Evolutionary conservation across 2,888 invertebrate species (phyloP).

Genomic region (Cephalotes varians): DNA sequence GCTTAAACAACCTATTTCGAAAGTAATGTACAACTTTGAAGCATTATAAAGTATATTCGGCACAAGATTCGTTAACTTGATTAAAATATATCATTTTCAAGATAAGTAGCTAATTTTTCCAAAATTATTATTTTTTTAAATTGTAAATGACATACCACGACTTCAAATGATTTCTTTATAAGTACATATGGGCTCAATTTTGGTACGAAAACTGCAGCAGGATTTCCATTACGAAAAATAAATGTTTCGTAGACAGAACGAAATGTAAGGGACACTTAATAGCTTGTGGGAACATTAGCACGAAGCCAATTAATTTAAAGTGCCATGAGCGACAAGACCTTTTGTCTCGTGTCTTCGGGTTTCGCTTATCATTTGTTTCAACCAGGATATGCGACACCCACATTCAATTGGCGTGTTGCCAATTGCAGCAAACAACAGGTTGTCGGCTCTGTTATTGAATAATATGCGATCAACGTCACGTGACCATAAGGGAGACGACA

Average conservation of each 20-base stretch:
- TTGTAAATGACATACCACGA: background rate
- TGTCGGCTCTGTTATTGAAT: conserved; percentile 75
- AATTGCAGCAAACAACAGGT: conserved; percentile 78
- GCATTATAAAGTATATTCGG: no score
- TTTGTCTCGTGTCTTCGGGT: conserved; percentile 65
- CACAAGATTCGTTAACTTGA: background rate
- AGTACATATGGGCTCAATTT: background rate
- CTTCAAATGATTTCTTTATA: background rate
- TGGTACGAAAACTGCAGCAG: background rate
- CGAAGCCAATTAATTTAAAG: conserved; percentile 57
- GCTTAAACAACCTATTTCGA: background rate
- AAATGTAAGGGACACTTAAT: conserved; percentile 23
- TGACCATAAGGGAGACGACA: conserved; percentile 70
- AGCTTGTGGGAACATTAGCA: conserved; percentile 26
- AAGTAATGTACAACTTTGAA: background rate
- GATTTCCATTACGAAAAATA: background rate
- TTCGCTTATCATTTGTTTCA: conserved; percentile 71
- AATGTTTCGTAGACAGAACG: background rate
- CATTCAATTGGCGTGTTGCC: conserved; percentile 77
- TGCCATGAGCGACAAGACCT: conserved; percentile 44
- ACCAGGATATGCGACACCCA: conserved; percentile 78
- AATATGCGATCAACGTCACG: conserved; percentile 76
- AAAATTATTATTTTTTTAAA: background rate
- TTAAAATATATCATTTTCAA: background rate
- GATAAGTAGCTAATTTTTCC: background rate